These are phyloP conservation scores for Papilio glaucus DNA, from an alignment of 1,140 invertebrate genomes.

Conservation along the genomic window DNA sequence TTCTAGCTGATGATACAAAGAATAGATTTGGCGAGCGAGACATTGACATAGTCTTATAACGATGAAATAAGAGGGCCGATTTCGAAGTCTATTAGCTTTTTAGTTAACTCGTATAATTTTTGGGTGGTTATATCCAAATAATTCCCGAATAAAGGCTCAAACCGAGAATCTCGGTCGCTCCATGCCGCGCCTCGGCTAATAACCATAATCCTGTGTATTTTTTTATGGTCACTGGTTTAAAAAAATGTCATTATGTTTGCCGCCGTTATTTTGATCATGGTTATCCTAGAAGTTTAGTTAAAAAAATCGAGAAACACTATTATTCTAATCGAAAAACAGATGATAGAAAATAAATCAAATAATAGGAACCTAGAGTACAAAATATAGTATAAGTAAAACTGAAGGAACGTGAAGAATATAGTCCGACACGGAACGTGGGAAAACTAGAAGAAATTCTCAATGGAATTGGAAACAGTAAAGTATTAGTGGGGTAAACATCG, in stretches of 20 bases:
- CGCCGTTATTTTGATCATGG: not conserved
- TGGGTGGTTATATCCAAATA: not conserved
- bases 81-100: not conserved
- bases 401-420: not conserved
- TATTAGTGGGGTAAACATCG: slow-evolving; percentile 3
- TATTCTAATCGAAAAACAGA: not conserved
- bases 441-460: not conserved
- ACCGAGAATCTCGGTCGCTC: not conserved
- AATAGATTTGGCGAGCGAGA: slow-evolving; percentile 5
- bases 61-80: not conserved
- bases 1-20: not conserved
- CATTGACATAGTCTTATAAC: not conserved
- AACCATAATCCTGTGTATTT: not conserved
- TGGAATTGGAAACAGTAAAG: slow-evolving; percentile 13
- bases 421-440: not conserved
- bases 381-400: too few relatives aligned
- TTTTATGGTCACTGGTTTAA: not conserved
- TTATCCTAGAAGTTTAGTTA: not conserved
- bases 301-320: not conserved
- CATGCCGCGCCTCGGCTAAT: not conserved
- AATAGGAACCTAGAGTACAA: too few relatives aligned
- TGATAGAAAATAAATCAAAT: not conserved
- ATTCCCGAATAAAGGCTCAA: too few relatives aligned
- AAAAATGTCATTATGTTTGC: slow-evolving; percentile 2
- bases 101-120: not conserved